phyloP scores from a whole-genome alignment of 1,140 invertebrate species.

The Cydia splendana region DNA sequence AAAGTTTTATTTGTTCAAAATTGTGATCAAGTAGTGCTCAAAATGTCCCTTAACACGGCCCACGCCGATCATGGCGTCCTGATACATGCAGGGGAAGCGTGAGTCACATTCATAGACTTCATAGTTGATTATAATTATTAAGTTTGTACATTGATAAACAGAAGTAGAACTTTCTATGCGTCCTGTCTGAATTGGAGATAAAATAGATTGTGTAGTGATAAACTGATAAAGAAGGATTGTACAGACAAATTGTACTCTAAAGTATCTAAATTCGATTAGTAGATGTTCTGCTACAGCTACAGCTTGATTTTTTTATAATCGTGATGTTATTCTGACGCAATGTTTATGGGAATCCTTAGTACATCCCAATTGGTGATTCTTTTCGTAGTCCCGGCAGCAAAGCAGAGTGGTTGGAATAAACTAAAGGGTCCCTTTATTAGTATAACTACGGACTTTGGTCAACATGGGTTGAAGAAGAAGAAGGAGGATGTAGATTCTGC shows the following conservation, averaged over 20 bases:
- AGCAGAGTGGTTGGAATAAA: no score
- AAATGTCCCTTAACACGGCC: conserved; percentile 95
- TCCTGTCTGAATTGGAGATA: background rate
- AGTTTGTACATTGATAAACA: conserved; percentile 20
- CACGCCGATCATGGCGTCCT: conserved; percentile 94
- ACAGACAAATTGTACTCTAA: background rate
- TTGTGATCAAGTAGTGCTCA: conserved; percentile 38
- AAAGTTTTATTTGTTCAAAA: conserved; percentile 1
- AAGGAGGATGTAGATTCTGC: no score
- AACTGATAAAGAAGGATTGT: background rate
- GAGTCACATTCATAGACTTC: conserved; percentile 71
- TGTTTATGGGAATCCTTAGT: background rate
- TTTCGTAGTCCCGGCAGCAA: no score
- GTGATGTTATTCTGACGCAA: conserved; percentile 9
- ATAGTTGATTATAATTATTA: background rate
- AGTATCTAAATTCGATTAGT: background rate
- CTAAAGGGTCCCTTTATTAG: no score
- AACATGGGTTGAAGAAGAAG: no score
- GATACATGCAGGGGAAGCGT: conserved; percentile 95
- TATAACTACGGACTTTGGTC: no score
- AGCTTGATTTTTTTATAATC: background rate
- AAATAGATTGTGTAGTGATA: background rate
- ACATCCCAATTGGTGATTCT: no score
- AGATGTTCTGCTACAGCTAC: background rate
- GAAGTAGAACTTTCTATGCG: background rate